Evolutionary conservation across 2,888 invertebrate species (phyloP).

Genomic region (Epinotia bilunana): DNA sequence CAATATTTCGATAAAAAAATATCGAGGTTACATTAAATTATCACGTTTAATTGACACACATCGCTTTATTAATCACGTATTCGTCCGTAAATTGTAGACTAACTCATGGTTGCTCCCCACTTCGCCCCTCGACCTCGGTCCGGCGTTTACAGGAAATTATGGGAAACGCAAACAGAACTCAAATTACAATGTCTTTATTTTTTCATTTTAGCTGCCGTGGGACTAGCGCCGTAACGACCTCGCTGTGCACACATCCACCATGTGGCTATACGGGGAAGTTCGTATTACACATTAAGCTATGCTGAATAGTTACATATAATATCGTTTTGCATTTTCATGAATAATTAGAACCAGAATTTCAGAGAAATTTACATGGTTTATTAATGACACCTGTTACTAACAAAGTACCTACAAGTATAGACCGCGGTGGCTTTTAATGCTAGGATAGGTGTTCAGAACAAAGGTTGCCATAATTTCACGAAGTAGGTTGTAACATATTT

Average conservation of each 20-base stretch:
- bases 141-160: slow-evolving; percentile 75
- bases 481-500: no score
- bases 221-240: slow-evolving; percentile 52
- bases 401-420: no score
- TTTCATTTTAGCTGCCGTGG: slow-evolving; percentile 63
- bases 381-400: no score
- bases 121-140: slow-evolving; percentile 57
- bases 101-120: slow-evolving; percentile 49
- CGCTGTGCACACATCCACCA: slow-evolving; percentile 24
- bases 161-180: slow-evolving; percentile 81
- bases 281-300: neutral
- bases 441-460: no score
- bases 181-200: slow-evolving; percentile 70
- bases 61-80: slow-evolving; percentile 25
- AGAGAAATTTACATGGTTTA: no score
- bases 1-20: neutral
- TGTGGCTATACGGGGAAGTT: slow-evolving; percentile 7
- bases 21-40: neutral
- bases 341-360: no score
- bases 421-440: no score
- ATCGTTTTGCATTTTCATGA: neutral
- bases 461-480: no score
- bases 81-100: slow-evolving; percentile 29
- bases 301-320: neutral
- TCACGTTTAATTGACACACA: neutral